phyloP scores from a whole-genome alignment of 2,797 vertebrate genomes.

The Perdix hodgsoniae region DNA sequence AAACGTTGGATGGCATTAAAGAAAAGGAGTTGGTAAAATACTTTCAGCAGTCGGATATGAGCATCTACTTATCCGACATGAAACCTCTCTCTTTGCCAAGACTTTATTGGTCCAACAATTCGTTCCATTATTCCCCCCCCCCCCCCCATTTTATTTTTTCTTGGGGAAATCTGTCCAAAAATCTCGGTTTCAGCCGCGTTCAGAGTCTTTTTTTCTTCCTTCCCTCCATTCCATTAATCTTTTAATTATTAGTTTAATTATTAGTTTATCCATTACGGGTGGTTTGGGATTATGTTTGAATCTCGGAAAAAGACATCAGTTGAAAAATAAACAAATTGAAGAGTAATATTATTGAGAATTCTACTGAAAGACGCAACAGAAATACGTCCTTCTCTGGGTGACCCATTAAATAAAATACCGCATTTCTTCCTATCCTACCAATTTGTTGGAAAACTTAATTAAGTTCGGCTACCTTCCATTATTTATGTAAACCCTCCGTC shows the following conservation, averaged over 20 bases:
- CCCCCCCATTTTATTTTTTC: background rate
- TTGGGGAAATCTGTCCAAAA: background rate
- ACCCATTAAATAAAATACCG: background rate
- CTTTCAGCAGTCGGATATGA: background rate
- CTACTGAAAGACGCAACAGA: background rate
- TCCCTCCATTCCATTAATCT: background rate
- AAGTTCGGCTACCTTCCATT: background rate
- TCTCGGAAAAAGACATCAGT: background rate
- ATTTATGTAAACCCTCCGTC: background rate
- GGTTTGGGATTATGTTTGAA: background rate
- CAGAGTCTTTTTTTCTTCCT: background rate
- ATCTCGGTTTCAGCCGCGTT: background rate
- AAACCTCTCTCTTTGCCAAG: background rate
- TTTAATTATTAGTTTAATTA: too few species aligned
- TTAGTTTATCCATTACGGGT: accelerated
- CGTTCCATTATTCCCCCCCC: too few species aligned
- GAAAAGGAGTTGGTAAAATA: background rate
- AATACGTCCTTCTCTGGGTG: background rate
- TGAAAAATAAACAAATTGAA: background rate
- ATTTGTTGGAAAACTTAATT: conserved; percentile 21
- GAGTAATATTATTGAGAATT: background rate
- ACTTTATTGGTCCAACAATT: background rate
- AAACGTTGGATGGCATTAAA: background rate
- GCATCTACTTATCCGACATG: background rate
- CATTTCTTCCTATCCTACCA: background rate